phyloP scores from a whole-genome alignment of 2,888 invertebrate species.

The Odontothrips loti region DNA sequence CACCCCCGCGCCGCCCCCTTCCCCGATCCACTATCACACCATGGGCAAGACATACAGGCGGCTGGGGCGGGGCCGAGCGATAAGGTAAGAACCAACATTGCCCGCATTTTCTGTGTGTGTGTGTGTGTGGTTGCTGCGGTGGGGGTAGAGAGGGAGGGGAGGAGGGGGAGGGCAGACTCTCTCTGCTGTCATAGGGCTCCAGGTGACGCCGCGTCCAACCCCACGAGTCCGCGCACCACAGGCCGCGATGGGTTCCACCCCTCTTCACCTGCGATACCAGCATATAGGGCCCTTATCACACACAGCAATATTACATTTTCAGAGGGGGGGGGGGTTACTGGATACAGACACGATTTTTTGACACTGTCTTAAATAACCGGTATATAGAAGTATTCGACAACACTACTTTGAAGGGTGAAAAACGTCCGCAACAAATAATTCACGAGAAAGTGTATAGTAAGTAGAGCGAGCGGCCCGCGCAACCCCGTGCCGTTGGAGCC shows the following conservation, averaged over 20 bases:
- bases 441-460: too few species aligned
- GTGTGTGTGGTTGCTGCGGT: background rate
- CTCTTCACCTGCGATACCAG: background rate
- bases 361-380: background rate
- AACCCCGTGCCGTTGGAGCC: too few species aligned
- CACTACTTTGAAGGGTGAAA: too few species aligned
- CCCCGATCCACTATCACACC: too few species aligned
- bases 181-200: background rate
- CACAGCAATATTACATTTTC: background rate
- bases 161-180: background rate
- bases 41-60: background rate
- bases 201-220: background rate
- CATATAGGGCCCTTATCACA: background rate
- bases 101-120: conserved; percentile 5
- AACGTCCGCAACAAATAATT: too few species aligned
- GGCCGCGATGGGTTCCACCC: background rate
- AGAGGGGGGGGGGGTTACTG: background rate
- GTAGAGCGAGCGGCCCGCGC: too few species aligned
- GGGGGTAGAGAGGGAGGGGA: background rate
- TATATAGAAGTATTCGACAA: too few species aligned
- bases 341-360: background rate
- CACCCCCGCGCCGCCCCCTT: too few species aligned
- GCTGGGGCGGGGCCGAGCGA: background rate
- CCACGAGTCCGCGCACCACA: background rate
- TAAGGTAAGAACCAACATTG: conserved; percentile 25